phyloP scores from a whole-genome alignment of 1,140 invertebrate genomes.

The Nebria ingens region DNA sequence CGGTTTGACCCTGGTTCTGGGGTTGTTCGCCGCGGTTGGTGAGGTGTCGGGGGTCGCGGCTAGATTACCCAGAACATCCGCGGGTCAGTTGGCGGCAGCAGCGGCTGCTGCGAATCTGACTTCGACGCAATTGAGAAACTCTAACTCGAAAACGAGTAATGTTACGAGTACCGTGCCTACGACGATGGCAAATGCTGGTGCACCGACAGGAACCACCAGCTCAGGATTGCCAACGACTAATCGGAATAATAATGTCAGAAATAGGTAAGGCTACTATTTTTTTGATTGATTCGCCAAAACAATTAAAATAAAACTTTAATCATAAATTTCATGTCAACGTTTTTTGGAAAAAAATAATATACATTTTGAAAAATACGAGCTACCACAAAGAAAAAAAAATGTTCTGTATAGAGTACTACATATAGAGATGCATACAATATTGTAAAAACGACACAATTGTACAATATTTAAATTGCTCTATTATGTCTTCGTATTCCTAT shows the following conservation, averaged over 20 bases:
- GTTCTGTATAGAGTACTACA: too few relatives aligned
- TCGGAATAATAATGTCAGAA: neutral
- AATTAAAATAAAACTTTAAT: too few relatives aligned
- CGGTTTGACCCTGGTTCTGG: constrained; percentile 26
- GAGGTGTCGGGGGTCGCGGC: constrained; percentile 22
- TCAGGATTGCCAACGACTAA: neutral
- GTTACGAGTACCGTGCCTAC: constrained; percentile 13
- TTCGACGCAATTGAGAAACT: constrained; percentile 23
- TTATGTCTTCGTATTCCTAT: too few relatives aligned
- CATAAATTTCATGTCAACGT: too few relatives aligned
- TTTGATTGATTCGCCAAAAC: too few relatives aligned
- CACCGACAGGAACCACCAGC: constrained; percentile 17
- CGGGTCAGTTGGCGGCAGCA: constrained; percentile 29
- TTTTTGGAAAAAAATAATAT: too few relatives aligned
- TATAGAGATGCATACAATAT: too few relatives aligned
- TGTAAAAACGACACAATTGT: too few relatives aligned
- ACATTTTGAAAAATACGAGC: too few relatives aligned
- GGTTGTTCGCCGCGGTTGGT: constrained; percentile 17
- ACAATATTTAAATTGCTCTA: too few relatives aligned
- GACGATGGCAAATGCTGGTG: constrained; percentile 17
- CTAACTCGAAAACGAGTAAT: constrained; percentile 16
- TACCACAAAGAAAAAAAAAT: too few relatives aligned
- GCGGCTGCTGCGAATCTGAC: constrained; percentile 30
- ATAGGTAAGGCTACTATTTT: constrained; percentile 2
- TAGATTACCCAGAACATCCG: constrained; percentile 31